Base-by-base conservation (phyloP, 2,113 vertebrate species). In the Salminus brasiliensis region DNA sequence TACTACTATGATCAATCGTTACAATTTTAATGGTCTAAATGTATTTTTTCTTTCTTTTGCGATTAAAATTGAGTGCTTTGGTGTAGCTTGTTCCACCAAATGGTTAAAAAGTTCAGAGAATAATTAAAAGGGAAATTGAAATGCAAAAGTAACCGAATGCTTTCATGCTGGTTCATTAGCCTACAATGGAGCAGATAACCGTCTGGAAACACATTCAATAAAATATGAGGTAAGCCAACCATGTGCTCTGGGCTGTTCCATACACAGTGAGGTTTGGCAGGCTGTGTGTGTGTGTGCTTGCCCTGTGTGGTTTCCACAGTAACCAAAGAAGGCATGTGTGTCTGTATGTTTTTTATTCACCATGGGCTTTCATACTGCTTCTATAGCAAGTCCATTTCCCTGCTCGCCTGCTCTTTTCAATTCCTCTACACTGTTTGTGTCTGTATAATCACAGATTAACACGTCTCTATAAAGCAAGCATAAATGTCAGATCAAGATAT, bases 291-390 rank as follows among this genome's bases (percentile, higher is more conserved):
- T 72, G 57, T 21, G 34, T 53, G 29, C 36, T 32, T 57, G 39
- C 45, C 25, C 55, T n/a, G 45, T 45, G 43, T 67, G 43, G 75
- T 85, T 85, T 76, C 81, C 79, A 81, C 72, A 74, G 81, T 76
- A 73, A 85, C 74, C 55, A 60, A 43, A 34, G 45, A 68, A 81
- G 49, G 81, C 21, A 85, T 55, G 66, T 57, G 39, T 36, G 62
- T n/a, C 2, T n/a, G n/a, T n/a, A n/a, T n/a, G 16, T 49, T 49
- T 49, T 49, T 21, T 63, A 12, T 76, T 21, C 52, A 32, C 5
- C 27, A 30, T 47, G 4, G 53, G 30, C 66, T 57, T 21, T 49
- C 39, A 69, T 34, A 52, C 41, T 49, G 59, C 67, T 52, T 75
- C 67, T 67, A 13, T 41, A 65, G 60, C 34, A 65, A 39, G 41